Base-by-base conservation (phyloP, 1,140 invertebrate species). In the Drosophila lowei region DNA sequence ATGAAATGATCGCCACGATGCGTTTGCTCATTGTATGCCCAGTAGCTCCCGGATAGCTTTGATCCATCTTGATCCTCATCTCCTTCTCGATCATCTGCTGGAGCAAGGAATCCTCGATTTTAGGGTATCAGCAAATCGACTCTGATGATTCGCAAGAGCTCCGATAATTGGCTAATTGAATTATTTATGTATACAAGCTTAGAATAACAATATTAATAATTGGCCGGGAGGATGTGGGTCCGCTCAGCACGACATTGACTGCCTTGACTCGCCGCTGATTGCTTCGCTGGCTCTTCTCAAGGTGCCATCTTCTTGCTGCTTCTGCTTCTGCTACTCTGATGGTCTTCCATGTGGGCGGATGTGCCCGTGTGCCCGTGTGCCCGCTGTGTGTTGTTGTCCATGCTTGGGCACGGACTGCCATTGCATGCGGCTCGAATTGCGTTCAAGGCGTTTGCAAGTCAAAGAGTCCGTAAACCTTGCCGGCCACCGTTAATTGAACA, bases 261-360 rank as follows among this genome's bases (percentile, higher is more conserved):
- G 25, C 79, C 79, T 83, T 81, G 79, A 83, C 57, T 65, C 62
- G 52, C 52, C 50, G 62, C 67, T 74, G 74, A 77, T 68, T 84
- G 78, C 78, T 77, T 81, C 52, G 73, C 63, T 81, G 78, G 50
- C 59, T 72, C 64, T 30, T 25, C 53, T 56, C 73, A 76, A 76
- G 73, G 73, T 62, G 34, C 11, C 11, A 38, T 38, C 34, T 38
- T 38, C 34, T 47, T 21, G 38, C 2, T 55, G 34, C 42, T 1
- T 38, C 21, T 28, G 59, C 13, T 38, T 43, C 30, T 34, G 34
- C 3, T 8, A 9, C 30, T 13, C 34, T 30, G 28, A 30, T 30
- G 28, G 28, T 38, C 34, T 38, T 3, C 34, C 34, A 34, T 34
- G 25, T 54, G 28, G 64, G 62, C 61, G 64, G 61, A 54, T 67